Base-by-base conservation (phyloP, 2,797 vertebrate species). In the Neosalanx taihuensis region DNA sequence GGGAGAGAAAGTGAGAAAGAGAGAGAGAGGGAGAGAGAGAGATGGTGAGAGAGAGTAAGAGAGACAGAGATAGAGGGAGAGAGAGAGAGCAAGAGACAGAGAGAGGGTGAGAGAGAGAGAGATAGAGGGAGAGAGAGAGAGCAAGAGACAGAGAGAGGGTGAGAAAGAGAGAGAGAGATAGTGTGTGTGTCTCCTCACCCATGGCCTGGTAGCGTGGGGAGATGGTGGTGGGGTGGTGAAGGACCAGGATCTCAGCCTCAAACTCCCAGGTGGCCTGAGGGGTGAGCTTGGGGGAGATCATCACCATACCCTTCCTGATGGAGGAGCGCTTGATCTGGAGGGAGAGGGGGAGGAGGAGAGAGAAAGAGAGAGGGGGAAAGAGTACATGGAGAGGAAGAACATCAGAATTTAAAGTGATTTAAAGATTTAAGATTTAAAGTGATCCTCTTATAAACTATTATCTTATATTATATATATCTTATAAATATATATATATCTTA, bases 251-350 rank as follows among this genome's bases (percentile, higher is more conserved):
- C 89, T 98, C 97, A 0, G 96, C 96, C 88, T 98, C 96, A 84
- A 98, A 98, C 87, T 98, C 96, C 96, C 96, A 98, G 0, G 95
- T 97, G 0, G 97, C 97, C 83, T 96, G 95, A 56, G 97, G 97
- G 84, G 94, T 96, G 78, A 98, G 74, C 68, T 93, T 94, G 0
- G 96, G 95, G 2, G 96, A 96, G 58, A 98, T 95, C 96, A 98
- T 98, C 78, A 98, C 97, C 97, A 98, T 98, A 73, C 97, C 97
- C 80, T 98, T 98, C 82, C 97, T 91, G 84, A 98, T 98, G n/a
- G 94, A 95, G 0, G 97, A 97, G 37, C 96, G 95, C 78, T 98
- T 98, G 83, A 98, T 96, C 96, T 97, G 87, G 3, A 2, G 30
- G 33, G 3, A 5, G 6, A 0, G 2, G 0, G 13, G 7, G 6